A percentile compares a stretch with the other conserved stretches of the same genome.
phyloP scores from a whole-genome alignment of 2,113 vertebrate genomes.

The Elachura formosa region DNA sequence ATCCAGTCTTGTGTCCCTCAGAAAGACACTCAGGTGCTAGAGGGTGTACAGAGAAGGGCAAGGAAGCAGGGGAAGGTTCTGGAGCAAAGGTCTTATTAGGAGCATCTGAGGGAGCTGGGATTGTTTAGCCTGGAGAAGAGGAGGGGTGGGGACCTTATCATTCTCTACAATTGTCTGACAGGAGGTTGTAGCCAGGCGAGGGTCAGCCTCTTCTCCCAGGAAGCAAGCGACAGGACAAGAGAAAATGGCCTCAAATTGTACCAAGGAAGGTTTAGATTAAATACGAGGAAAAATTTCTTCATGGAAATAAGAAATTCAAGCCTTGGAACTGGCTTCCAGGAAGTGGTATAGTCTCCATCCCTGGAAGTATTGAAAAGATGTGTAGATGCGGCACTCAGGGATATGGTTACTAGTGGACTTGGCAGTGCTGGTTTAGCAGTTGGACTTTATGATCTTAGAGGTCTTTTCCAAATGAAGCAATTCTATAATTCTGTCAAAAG shows the following conservation, averaged over 20 bases:
- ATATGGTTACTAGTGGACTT: not conserved
- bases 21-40: not conserved
- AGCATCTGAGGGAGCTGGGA: not conserved
- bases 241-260: not conserved
- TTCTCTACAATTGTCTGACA: not conserved
- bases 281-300: not conserved
- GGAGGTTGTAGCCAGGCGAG: not conserved
- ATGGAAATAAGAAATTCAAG: not conserved
- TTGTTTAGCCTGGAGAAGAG: not conserved
- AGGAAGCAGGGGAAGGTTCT: not conserved
- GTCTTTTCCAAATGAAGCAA: not conserved
- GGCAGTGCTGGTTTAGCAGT: not conserved
- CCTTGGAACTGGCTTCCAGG: not conserved
- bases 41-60: not conserved
- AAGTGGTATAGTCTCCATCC: not conserved
- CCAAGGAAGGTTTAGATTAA: not conserved
- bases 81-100: not conserved
- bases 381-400: not conserved
- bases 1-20: not conserved
- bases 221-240: not conserved
- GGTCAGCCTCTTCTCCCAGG: not conserved
- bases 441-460: not conserved
- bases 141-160: fast-evolving
- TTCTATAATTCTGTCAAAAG: not conserved
- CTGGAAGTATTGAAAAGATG: not conserved